These are phyloP conservation scores for Caenorhabditis sp. DNA, from an alignment of 2,888 invertebrate species.

Conservation along the genomic window DNA sequence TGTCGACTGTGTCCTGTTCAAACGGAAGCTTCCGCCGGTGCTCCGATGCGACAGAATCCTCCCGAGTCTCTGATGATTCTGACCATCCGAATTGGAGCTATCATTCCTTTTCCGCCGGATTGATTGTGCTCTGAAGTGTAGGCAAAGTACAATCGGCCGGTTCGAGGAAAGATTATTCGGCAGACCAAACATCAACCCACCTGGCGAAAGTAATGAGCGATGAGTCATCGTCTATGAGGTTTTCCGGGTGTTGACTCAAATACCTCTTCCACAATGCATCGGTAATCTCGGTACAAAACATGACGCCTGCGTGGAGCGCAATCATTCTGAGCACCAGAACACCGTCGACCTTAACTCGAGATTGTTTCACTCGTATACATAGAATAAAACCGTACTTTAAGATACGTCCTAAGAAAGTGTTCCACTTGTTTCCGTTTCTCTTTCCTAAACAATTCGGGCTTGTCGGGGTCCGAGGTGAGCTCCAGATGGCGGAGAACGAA, in stretches of 20 bases:
- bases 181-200: constrained; percentile 45
- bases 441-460: constrained; percentile 77
- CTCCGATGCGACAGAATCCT: constrained; percentile 70
- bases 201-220: constrained; percentile 76
- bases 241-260: constrained; percentile 76
- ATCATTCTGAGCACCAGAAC: constrained; percentile 78
- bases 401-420: constrained; percentile 76
- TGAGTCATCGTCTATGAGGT: constrained; percentile 78
- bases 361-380: too few relatives aligned
- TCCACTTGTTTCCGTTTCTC: constrained; percentile 79
- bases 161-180: too few relatives aligned
- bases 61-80: constrained; percentile 65
- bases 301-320: constrained; percentile 78
- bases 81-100: constrained; percentile 64
- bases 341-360: constrained; percentile 74
- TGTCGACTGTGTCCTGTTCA: constrained; percentile 72
- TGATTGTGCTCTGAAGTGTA: constrained; percentile 71
- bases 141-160: too few relatives aligned
- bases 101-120: constrained; percentile 70
- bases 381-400: constrained; percentile 71
- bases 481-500: constrained; percentile 78
- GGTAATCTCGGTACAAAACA: constrained; percentile 79
- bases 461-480: constrained; percentile 78
- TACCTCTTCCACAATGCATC: constrained; percentile 77
- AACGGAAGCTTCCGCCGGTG: constrained; percentile 74